phyloP scores from a whole-genome alignment of 2,113 vertebrate species.

The Pluvianellus socialis region DNA sequence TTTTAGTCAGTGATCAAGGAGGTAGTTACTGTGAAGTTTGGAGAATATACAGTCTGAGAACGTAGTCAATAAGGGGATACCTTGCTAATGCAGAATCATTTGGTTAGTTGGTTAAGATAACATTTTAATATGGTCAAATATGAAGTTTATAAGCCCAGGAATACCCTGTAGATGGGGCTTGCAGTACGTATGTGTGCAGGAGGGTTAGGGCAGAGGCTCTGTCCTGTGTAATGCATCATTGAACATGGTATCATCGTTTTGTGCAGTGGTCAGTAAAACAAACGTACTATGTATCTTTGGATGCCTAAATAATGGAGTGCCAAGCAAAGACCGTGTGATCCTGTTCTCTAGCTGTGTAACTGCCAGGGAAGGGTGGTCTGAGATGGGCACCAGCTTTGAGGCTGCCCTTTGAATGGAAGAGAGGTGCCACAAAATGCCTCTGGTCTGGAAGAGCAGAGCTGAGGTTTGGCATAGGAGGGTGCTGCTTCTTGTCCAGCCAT shows the following conservation, averaged over 20 bases:
- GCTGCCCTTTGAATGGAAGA: background rate
- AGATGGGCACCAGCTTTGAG: background rate
- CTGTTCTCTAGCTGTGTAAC: background rate
- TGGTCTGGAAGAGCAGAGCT: background rate
- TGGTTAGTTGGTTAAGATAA: background rate
- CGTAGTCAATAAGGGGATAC: background rate
- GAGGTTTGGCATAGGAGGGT: background rate
- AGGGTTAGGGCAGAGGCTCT: background rate
- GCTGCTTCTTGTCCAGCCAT: background rate
- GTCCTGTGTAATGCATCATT: accelerated
- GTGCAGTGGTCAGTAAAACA: background rate
- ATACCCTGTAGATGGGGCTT: background rate
- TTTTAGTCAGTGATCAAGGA: background rate
- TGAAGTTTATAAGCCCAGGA: background rate
- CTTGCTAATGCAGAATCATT: background rate
- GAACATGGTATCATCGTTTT: background rate
- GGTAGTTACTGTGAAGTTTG: background rate
- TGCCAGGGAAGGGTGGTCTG: background rate
- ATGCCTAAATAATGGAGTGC: background rate
- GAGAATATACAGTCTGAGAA: background rate
- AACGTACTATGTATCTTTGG: background rate
- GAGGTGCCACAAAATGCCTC: background rate
- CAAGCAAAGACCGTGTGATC: background rate
- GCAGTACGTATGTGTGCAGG: background rate
- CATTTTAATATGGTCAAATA: background rate